Conservation (phyloP, 2,888 invertebrate species). For the Drosophila niveifrons region DNA sequence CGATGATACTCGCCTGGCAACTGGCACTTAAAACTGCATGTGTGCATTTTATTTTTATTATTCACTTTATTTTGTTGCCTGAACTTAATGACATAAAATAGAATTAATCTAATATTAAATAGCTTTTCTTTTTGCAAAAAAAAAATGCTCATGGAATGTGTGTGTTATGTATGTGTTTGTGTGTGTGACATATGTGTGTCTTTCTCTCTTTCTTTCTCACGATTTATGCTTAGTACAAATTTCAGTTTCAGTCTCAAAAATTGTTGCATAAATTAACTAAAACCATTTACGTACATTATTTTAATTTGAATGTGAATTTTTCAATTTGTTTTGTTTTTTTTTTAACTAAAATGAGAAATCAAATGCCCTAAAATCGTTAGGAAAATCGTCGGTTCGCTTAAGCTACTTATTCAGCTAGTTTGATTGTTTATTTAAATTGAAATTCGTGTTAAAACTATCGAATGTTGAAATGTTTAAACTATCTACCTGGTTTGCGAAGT, state of each 20-base stretch:
- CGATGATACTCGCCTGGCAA: slow-evolving; percentile 9
- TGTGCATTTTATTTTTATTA: slow-evolving; percentile 66
- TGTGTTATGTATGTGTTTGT: slow-evolving; percentile 21
- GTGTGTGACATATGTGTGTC: slow-evolving; percentile 7
- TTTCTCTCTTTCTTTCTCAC: slow-evolving; percentile 19
- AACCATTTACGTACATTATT: slow-evolving; percentile 62
- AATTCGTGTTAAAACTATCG: background rate
- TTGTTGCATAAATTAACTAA: slow-evolving; percentile 79
- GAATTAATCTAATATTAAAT: slow-evolving; percentile 62
- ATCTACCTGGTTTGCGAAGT: slow-evolving; percentile 24
- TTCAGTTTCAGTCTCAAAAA: slow-evolving; percentile 80
- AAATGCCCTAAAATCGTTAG: slow-evolving; percentile 59
- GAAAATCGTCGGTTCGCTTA: slow-evolving; percentile 49
- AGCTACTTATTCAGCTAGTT: slow-evolving; percentile 8
- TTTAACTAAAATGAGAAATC: slow-evolving; percentile 38
- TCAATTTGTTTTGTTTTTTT: slow-evolving; percentile 33
- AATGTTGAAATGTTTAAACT: slow-evolving; percentile 22
- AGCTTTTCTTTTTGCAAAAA: slow-evolving; percentile 42
- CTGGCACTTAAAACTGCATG: slow-evolving; percentile 51
- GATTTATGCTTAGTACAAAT: slow-evolving; percentile 75
- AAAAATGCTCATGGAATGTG: slow-evolving; percentile 50
- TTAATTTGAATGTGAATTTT: slow-evolving; percentile 23
- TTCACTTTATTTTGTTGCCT: slow-evolving; percentile 69
- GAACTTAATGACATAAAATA: slow-evolving; percentile 61
- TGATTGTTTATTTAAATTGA: background rate